A percentile compares a stretch with the other conserved stretches of the same genome.
Conservation (phyloP, 2,797 vertebrate species). For the Pyrrhura leucotis region DNA sequence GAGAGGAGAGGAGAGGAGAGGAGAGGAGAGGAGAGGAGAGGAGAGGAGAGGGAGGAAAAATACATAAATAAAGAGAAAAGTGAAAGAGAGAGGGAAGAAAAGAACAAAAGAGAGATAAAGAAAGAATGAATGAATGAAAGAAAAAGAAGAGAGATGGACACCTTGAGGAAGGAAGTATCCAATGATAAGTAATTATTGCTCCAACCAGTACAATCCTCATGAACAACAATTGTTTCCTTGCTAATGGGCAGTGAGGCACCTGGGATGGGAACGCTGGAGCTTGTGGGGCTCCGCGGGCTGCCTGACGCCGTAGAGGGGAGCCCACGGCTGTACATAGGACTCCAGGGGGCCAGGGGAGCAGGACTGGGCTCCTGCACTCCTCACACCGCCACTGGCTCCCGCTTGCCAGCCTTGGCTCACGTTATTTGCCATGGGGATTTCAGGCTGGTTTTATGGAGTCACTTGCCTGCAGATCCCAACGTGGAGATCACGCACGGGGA, state of each 20-base stretch:
- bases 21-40: too few species aligned
- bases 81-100: not conserved
- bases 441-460: conserved; percentile 26
- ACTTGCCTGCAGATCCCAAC: conserved; percentile 10
- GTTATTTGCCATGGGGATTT: conserved; percentile 58
- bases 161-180: not conserved
- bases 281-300: fast-evolving
- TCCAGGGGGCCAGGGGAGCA: not conserved
- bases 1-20: too few species aligned
- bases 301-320: not conserved
- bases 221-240: not conserved
- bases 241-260: not conserved
- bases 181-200: not conserved
- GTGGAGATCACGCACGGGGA: not conserved
- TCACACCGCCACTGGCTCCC: not conserved
- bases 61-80: too few species aligned
- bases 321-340: fast-evolving
- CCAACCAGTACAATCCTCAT: not conserved
- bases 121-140: not conserved
- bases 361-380: not conserved
- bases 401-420: not conserved
- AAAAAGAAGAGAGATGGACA: not conserved
- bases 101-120: not conserved
- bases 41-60: too few species aligned
- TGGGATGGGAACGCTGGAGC: not conserved